Base-by-base conservation (phyloP, 1,140 invertebrate genomes). In the Antheraea mylitta region DNA sequence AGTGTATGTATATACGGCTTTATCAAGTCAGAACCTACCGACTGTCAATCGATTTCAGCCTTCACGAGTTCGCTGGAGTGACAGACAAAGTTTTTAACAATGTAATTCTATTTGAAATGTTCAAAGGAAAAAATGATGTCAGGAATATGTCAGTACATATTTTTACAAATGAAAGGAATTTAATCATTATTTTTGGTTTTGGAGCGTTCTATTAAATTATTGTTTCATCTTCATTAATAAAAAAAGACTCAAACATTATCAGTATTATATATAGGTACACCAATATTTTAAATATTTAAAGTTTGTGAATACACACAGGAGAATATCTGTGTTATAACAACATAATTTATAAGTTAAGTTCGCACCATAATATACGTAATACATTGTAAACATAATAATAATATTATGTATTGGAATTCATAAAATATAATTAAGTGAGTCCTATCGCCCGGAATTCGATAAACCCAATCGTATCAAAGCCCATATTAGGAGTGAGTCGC, bases 31-130 rank as follows among this genome's bases (percentile, higher is more conserved):
- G 71, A 71, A 69, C 73, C 75, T 70, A 76, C 68, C 68, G 63
- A 77, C 76, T 82, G 80, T 79, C 80, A 81, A 73, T 80, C 72
- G 75, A 82, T 85, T 75, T 72, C 36, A 75, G 74, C 74, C 77
- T 76, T 73, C 69, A 66, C 62, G 19, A 77, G 73, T 83, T 83
- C 76, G 76, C 76, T 75, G 78, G 79, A 80, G 74, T 81, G 77
- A 77, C 78, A 76, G 72, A 79, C 80, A 82, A 88, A 88, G 75
- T 86, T 87, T 83, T 60, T 45, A 85, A 87, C 82, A 83, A 82
- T 82, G 81, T 86, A 82, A 84, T 85, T 71, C 82, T 76, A 70
- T 77, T 80, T 83, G 75, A 86, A 86, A 81, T 85, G 80, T 86
- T 61, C 78, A 76, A 78, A 76, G 72, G 78, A 84, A 82, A 85